phyloP scores from a whole-genome alignment of 2,888 invertebrate species.

The Celastrina argiolus region DNA sequence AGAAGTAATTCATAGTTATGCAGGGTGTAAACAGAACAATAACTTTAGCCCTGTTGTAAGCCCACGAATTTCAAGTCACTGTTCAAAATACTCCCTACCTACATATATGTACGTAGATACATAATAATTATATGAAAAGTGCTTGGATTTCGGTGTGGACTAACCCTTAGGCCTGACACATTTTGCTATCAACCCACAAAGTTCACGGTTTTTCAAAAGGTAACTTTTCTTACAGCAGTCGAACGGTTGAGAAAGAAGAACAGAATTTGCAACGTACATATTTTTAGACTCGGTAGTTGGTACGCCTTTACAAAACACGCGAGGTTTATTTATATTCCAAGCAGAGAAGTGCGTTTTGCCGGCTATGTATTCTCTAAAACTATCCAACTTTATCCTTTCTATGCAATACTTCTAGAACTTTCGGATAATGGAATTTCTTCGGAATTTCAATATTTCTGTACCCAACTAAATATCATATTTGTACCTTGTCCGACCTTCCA shows the following conservation, averaged over 20 bases:
- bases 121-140: too few relatives aligned
- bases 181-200: background rate
- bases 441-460: slow-evolving; percentile 12
- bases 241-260: background rate
- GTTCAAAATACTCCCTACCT: too few relatives aligned
- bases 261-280: background rate
- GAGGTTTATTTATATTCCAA: slow-evolving; percentile 8
- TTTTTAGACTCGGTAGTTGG: background rate
- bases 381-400: slow-evolving; percentile 16
- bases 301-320: background rate
- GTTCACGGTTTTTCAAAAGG: background rate
- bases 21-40: too few relatives aligned
- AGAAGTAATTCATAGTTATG: too few relatives aligned
- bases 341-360: slow-evolving; percentile 10
- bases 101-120: too few relatives aligned
- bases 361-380: slow-evolving; percentile 3
- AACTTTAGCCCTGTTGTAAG: too few relatives aligned
- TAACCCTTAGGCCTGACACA: too few relatives aligned
- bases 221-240: background rate
- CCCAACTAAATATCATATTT: slow-evolving; percentile 3
- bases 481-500: background rate
- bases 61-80: too few relatives aligned
- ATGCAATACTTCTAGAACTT: slow-evolving; percentile 17
- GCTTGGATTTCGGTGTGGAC: too few relatives aligned
- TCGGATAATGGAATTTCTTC: slow-evolving; percentile 18